phyloP scores from a whole-genome alignment of 1,140 invertebrate species.

The Drosophila pachea region DNA sequence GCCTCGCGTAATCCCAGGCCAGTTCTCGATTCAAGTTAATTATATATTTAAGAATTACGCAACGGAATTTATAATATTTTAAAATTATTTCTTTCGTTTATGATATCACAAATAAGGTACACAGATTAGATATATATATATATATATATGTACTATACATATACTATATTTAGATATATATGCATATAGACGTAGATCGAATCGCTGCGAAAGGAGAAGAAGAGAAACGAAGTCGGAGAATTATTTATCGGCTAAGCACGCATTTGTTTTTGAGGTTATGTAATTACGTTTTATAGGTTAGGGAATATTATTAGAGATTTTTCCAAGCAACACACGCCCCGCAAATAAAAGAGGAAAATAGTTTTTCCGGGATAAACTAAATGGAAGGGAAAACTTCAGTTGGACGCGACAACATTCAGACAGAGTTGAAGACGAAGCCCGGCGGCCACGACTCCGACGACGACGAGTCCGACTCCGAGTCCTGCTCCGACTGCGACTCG shows the following conservation, averaged over 20 bases:
- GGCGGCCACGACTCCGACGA: slow-evolving; percentile 48
- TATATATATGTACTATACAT: slow-evolving; percentile 31
- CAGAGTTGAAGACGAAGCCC: slow-evolving; percentile 67
- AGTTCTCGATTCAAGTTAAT: slow-evolving; percentile 19
- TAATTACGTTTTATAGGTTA: too few species aligned
- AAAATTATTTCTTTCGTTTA: slow-evolving; percentile 55
- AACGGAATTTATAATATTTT: slow-evolving; percentile 45
- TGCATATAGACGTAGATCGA: slow-evolving; percentile 37
- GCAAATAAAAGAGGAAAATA: slow-evolving; percentile 25
- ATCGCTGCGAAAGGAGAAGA: slow-evolving; percentile 42
- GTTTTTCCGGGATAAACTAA: slow-evolving; percentile 31
- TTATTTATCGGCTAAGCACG: not conserved
- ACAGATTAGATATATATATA: slow-evolving; percentile 61
- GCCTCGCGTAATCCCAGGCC: slow-evolving; percentile 28
- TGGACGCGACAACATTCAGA: slow-evolving; percentile 65
- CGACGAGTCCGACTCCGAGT: slow-evolving; percentile 33
- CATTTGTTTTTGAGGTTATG: slow-evolving; percentile 9
- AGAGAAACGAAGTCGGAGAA: slow-evolving; percentile 7
- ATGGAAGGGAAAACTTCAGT: slow-evolving; percentile 5
- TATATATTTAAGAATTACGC: slow-evolving; percentile 24
- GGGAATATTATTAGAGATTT: not conserved
- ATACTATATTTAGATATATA: too few species aligned
- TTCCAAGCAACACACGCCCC: slow-evolving; percentile 65
- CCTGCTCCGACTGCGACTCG: slow-evolving; percentile 19
- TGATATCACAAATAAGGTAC: slow-evolving; percentile 77